Base-by-base conservation (phyloP, 2,888 invertebrate species). In the Pollenia amentaria region DNA sequence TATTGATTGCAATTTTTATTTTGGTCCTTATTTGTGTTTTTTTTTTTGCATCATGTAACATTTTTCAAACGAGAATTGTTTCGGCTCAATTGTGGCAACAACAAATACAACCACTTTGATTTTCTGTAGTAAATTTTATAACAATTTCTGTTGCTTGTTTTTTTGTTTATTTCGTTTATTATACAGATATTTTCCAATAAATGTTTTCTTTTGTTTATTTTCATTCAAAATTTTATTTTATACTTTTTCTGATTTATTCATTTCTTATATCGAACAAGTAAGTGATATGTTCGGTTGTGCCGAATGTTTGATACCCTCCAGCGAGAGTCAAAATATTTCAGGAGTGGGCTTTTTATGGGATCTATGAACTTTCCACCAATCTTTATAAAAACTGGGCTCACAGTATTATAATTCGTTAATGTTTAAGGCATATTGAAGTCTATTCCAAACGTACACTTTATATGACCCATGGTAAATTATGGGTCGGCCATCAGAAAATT, bases 81-180 rank as follows among this genome's bases (percentile, higher is more conserved):
- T 60, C n/a, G 60, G n/a, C 60, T 60, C 40, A 60, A 60, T 38
- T 38, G 57, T 60, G 18, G 57, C 57, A 60, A 38, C 3, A 60
- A 60, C 38, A 60, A 57, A 60, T n/a, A 40, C 29, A 60, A 10
- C 60, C 60, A 40, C 67, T 69, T 38, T 69, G 67, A 69, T 69
- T 51, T 38, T 51, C 51, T 42, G 53, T 12, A 70, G 53, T 70
- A 70, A 53, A 53, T 42, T 70, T 70, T 42, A 38, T 69, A 29
- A 70, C 55, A 55, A 44, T 44, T 72, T 29, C n/a, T 46, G n/a
- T 29, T 57, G 6, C n/a, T 18, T 29, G n/a, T 10, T 51, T 55
- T 44, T 29, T 12, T 14, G 29, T 4, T 29, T 29, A 29, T 29
- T 29, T 29, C 29, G 29, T 29, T 29, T 29, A 29, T 29, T 29